Evolutionary conservation across 2,888 invertebrate species (phyloP), one percentile per base, ranked within the genome.

Genomic region (Diachrysia chrysitis): DNA sequence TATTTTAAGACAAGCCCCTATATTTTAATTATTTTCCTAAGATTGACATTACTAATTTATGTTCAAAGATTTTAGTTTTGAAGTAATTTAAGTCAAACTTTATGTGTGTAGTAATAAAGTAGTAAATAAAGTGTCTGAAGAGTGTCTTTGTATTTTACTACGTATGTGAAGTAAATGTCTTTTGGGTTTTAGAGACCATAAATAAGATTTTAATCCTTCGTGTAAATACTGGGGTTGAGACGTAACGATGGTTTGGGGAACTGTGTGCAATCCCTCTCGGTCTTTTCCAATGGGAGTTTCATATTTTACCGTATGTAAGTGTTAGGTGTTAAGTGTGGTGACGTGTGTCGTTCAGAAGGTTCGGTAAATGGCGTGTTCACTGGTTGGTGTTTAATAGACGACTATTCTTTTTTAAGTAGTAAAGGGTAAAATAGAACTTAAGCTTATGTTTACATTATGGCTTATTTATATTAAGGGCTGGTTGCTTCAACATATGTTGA

Each of bases 191-290:
- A 71, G 60, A 66, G 66, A 68, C 61, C 58, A 67, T 78, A 79
- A 80, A 79, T 81, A 82, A 82, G 75, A 78, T 79, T 78, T 78
- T 76, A 76, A 80, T 73, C 76, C 70, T 70, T 63, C 68, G 76
- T 71, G 75, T 78, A 79, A 83, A 79, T 79, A 71, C 68, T 58
- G n/a, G 9, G 55, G 58, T 62, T 60, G 62, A 66, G 73, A 75
- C 73, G 61, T 54, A 69, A 68, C 53, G 54, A 56, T 63, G 74
- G 77, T 81, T 83, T 81, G 81, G 69, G 75, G 69, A 66, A 73
- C 73, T 75, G 75, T 81, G 42, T 42, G 42, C 42, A n/a, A 42
- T 42, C 42, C 42, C 42, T n/a, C 42, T n/a, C 42, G 42, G 42
- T n/a, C n/a, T 32, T 42, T n/a, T 5, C 42, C 42, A 7, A 42